Evolutionary conservation across 2,797 vertebrate species (phyloP).

Genomic region (Cottoperca gobio): DNA sequence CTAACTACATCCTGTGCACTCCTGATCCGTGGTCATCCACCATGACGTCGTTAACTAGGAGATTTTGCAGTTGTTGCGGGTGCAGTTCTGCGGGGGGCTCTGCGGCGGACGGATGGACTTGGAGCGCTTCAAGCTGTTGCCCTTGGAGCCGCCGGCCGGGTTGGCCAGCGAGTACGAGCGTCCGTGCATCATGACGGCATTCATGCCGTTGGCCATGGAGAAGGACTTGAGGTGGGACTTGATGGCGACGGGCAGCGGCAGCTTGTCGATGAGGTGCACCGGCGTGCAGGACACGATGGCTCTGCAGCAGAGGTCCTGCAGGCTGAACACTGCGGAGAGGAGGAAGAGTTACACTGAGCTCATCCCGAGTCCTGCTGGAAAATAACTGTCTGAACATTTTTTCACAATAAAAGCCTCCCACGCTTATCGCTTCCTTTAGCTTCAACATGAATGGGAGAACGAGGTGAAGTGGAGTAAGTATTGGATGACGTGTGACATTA

Average conservation of each 20-base stretch:
- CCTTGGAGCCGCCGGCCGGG: constrained; percentile 87
- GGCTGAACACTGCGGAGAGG: constrained; percentile 89
- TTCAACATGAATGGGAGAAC: too few species aligned
- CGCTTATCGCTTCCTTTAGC: too few species aligned
- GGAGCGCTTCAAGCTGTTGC: constrained; percentile 95
- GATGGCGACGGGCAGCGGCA: constrained; percentile 95
- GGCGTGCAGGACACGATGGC: constrained; percentile 97
- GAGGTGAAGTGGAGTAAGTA: too few species aligned
- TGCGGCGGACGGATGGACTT: constrained; percentile 95
- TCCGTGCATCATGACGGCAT: constrained; percentile 98
- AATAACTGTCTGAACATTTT: too few species aligned
- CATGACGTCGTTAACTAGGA: constrained; percentile 84
- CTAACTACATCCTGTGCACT: constrained; percentile 1
- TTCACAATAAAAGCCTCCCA: too few species aligned
- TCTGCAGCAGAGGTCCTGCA: constrained; percentile 96
- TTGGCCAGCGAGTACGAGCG: constrained; percentile 93
- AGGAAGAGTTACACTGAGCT: too few species aligned
- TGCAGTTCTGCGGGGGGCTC: constrained; percentile 97
- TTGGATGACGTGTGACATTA: too few species aligned
- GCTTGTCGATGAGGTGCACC: constrained; percentile 96
- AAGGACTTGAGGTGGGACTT: constrained; percentile 98
- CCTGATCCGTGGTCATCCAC: not conserved
- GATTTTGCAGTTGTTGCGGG: constrained; percentile 95
- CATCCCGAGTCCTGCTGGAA: too few species aligned
- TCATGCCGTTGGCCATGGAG: constrained; percentile 99